Base-by-base conservation (phyloP, 2,113 vertebrate genomes). In the Malurus alboscapulatus region DNA sequence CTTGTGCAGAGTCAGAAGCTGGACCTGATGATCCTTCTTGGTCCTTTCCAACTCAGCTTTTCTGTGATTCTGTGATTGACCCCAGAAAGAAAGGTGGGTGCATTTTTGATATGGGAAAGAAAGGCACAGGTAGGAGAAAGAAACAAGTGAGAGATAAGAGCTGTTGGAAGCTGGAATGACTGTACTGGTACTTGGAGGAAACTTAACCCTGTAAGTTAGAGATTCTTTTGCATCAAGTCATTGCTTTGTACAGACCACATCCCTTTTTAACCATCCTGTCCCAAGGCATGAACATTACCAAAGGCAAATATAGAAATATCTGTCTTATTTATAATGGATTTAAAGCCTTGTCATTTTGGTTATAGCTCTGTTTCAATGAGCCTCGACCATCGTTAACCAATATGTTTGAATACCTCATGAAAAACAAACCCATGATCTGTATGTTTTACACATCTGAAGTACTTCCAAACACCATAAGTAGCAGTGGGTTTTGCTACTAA, bases 21-120 rank as follows among this genome's bases (percentile, higher is more conserved):
- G 24, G 24, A 34, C 25, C 45, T n/a, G 26, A 34, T 34, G 9
- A 45, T 58, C 21, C 12, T 73, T 44, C 22, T 44, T 7, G 26
- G 8, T 32, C 22, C 12, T 24, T 66, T 88, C 45, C 38, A 66
- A 24, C 10, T 58, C 32, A 24, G 18, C 17, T 9, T n/a, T 44
- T 58, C 8, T 29, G 4, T 58, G 26, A 19, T 27, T 27, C 45
- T n/a, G 20, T n/a, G 48, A 2, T 6, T 54, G 26, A 12, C 26
- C 19, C 9, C 1, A 4, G 13, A 68, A 68, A 34, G 27, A 53
- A 68, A 51, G 58, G 3, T 1, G 1, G 24, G 3, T 0, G 0
- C 19, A 38, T 48, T 71, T 17, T 34, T 73, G n/a, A 4, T 7
- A 10, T 32, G 14, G 10, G 40, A 82, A 71, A 10, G 12, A 21